Conservation (phyloP, 2,113 vertebrate genomes). For the Pungitius pungitius region DNA sequence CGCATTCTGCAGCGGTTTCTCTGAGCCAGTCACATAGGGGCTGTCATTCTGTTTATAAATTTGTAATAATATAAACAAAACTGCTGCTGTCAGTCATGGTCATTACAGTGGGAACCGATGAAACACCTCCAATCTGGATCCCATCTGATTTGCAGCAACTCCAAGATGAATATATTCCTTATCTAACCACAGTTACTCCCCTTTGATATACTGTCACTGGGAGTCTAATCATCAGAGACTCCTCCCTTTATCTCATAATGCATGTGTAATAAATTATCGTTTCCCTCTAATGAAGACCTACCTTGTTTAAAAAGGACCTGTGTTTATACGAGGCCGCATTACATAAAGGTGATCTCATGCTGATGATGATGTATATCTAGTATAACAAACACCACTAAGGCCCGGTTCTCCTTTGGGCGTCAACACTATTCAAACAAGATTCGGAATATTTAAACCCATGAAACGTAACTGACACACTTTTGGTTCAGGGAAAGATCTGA, state of each 20-base stretch:
- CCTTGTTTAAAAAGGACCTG: background rate
- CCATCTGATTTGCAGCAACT: too few species aligned
- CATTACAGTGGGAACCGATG: too few species aligned
- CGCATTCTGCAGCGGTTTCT: too few species aligned
- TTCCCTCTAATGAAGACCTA: background rate
- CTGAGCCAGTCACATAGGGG: too few species aligned
- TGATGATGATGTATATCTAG: background rate
- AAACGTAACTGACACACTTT: slow-evolving; percentile 26
- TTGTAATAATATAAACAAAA: too few species aligned
- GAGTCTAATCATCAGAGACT: background rate
- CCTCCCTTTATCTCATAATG: too few species aligned
- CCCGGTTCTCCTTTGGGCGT: background rate
- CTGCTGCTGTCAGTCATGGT: too few species aligned
- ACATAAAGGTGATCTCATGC: background rate
- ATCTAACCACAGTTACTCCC: too few species aligned
- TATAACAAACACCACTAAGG: background rate
- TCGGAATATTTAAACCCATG: slow-evolving; percentile 21
- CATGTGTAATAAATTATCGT: background rate
- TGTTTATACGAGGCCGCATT: slow-evolving; percentile 10
- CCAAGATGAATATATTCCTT: too few species aligned
- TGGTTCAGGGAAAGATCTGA: slow-evolving; percentile 29
- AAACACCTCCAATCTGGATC: too few species aligned
- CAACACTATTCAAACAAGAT: background rate
- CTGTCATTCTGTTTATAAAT: too few species aligned
- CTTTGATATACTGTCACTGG: background rate